phyloP scores from a whole-genome alignment of 2,888 invertebrate species.

The Drosophila nigricruria region DNA sequence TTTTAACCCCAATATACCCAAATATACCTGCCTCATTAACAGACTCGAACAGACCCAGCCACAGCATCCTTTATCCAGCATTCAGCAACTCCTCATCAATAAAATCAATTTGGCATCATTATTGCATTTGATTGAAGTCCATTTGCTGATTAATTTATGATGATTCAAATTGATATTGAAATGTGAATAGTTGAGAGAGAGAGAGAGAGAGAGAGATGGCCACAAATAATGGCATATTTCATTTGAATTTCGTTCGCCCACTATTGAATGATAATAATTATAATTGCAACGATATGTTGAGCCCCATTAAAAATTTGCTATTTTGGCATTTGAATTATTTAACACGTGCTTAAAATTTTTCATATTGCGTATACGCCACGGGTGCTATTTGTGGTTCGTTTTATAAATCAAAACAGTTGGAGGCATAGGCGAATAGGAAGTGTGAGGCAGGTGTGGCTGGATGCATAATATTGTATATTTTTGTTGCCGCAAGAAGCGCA shows the following conservation, averaged over 20 bases:
- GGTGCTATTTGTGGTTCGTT: too few species aligned
- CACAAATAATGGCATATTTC: slow-evolving; percentile 10
- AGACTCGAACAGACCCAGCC: too few species aligned
- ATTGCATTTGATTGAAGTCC: slow-evolving; percentile 8
- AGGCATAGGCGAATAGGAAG: too few species aligned
- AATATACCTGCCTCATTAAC: too few species aligned
- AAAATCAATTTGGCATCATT: background rate
- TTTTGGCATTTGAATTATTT: slow-evolving; percentile 18
- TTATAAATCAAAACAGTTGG: too few species aligned
- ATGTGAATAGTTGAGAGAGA: slow-evolving; percentile 12
- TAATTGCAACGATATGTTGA: slow-evolving; percentile 19
- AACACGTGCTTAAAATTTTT: background rate
- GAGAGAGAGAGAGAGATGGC: slow-evolving; percentile 5
- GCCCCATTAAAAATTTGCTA: background rate
- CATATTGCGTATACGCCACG: slow-evolving; percentile 17
- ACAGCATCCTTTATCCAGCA: too few species aligned
- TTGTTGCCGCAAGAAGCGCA: too few species aligned
- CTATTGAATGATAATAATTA: slow-evolving; percentile 2
- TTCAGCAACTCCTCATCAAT: background rate
- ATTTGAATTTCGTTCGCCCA: slow-evolving; percentile 1
- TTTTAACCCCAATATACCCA: too few species aligned
- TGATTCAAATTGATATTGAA: slow-evolving; percentile 18
- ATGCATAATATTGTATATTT: too few species aligned
- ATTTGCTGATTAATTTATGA: slow-evolving; percentile 1
- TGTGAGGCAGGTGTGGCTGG: too few species aligned